Conservation (phyloP, 1,140 invertebrate species). For the Drosophila pseudoobscura region DNA sequence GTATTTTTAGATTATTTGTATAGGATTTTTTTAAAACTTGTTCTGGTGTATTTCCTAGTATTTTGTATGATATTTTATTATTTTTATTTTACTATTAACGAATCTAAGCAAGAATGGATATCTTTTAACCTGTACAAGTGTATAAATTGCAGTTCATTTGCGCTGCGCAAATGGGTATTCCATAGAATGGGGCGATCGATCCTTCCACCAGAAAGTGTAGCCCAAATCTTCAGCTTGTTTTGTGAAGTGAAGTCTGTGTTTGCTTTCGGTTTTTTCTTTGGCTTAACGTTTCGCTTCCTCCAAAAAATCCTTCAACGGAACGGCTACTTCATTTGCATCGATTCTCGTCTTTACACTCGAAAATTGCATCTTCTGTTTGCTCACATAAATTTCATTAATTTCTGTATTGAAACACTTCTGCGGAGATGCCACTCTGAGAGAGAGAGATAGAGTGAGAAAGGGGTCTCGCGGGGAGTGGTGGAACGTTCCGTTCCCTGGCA, state of each 20-base stretch:
- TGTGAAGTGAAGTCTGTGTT: constrained; percentile 20
- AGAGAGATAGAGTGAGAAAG: background rate
- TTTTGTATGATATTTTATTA: too few species aligned
- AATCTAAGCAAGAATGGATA: too few species aligned
- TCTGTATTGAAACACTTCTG: constrained; percentile 15
- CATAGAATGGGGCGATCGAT: too few species aligned
- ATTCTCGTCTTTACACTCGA: constrained; percentile 36
- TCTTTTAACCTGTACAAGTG: too few species aligned
- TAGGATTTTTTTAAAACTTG: too few species aligned
- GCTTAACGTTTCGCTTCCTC: background rate
- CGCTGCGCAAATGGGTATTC: too few species aligned
- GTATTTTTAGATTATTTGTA: too few species aligned
- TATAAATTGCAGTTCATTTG: too few species aligned
- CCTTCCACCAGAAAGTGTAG: too few species aligned
- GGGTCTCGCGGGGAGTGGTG: background rate
- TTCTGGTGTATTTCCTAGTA: too few species aligned
- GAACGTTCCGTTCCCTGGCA: constrained; percentile 12
- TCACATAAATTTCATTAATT: constrained; percentile 60
- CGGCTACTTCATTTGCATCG: constrained; percentile 71
- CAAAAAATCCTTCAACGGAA: constrained; percentile 18
- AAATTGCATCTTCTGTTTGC: constrained; percentile 63
- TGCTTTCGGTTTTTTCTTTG: constrained; percentile 28
- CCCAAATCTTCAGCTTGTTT: too few species aligned
- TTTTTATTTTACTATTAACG: too few species aligned
- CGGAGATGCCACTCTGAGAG: background rate